A percentile compares a stretch with the other conserved stretches of the same genome.
These are phyloP conservation scores for Pissodes strobi DNA, from an alignment of 1,140 invertebrate species.

Conservation along the genomic window DNA sequence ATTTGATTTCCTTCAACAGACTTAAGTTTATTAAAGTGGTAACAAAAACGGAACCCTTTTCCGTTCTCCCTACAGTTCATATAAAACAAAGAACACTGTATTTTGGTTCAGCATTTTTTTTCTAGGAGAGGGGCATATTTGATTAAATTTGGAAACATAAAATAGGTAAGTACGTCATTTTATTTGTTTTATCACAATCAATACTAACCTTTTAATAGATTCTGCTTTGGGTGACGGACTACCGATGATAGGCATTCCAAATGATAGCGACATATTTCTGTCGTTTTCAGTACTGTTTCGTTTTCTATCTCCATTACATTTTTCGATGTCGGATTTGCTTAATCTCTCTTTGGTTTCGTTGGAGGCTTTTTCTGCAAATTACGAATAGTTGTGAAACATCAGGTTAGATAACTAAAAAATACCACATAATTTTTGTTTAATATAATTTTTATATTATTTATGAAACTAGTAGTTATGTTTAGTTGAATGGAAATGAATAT, in stretches of 20 bases:
- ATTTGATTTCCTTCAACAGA: not conserved
- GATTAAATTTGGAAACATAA: no score
- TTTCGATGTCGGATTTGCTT: constrained; percentile 1
- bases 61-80: constrained; percentile 45
- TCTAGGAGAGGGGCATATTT: no score
- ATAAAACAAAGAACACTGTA: not conserved
- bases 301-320: constrained; percentile 3
- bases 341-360: not conserved
- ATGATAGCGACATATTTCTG: not conserved
- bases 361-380: not conserved
- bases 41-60: constrained; percentile 27
- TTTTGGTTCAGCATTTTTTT: no score
- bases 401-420: not conserved
- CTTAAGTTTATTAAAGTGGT: no score
- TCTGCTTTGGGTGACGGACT: constrained; percentile 25
- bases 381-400: not conserved
- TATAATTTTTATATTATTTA: no score
- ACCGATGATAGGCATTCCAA: constrained; percentile 11
- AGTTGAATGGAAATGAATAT: no score
- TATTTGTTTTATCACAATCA: no score
- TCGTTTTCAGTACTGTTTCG: constrained; percentile 8
- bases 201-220: constrained; percentile 39
- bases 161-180: not conserved
- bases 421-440: no score
- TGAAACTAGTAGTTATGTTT: no score